Conservation (phyloP, 1,140 invertebrate species). For the Drosophila lacteicornis region DNA sequence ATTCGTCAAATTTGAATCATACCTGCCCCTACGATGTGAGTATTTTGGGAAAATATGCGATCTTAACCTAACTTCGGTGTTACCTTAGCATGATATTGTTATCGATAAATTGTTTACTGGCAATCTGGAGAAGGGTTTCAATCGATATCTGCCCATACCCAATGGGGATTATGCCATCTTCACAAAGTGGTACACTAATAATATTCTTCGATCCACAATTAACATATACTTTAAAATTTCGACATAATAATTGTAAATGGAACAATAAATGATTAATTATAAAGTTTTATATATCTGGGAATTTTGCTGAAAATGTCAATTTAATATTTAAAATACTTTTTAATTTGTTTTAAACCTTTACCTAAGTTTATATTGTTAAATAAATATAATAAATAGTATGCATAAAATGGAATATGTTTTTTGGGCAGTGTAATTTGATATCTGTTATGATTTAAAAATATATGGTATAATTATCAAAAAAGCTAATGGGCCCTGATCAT, state of each 20-base stretch:
- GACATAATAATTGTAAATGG: not conserved
- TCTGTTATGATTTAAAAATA: not conserved
- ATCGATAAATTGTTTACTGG: slow-evolving; percentile 34
- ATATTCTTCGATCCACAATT: not conserved
- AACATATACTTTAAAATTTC: slow-evolving; percentile 1
- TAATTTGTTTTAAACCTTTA: no score
- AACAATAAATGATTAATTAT: no score
- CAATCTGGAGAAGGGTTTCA: slow-evolving; percentile 19
- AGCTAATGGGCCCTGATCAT: not conserved
- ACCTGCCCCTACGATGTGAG: slow-evolving; percentile 34
- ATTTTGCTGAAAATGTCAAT: not conserved
- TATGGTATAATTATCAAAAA: not conserved
- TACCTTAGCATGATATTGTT: slow-evolving; percentile 43
- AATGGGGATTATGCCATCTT: slow-evolving; percentile 42
- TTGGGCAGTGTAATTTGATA: not conserved
- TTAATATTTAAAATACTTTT: no score
- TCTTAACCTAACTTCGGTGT: not conserved
- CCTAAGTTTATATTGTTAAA: no score
- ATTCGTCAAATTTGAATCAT: slow-evolving; percentile 34
- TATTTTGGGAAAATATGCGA: not conserved
- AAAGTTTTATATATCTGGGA: not conserved
- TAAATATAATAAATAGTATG: not conserved
- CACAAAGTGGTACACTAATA: not conserved
- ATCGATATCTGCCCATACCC: slow-evolving; percentile 19
- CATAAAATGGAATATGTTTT: not conserved